These are phyloP conservation scores for Meandrusa payeni DNA, from an alignment of 2,888 invertebrate genomes.

Conservation along the genomic window DNA sequence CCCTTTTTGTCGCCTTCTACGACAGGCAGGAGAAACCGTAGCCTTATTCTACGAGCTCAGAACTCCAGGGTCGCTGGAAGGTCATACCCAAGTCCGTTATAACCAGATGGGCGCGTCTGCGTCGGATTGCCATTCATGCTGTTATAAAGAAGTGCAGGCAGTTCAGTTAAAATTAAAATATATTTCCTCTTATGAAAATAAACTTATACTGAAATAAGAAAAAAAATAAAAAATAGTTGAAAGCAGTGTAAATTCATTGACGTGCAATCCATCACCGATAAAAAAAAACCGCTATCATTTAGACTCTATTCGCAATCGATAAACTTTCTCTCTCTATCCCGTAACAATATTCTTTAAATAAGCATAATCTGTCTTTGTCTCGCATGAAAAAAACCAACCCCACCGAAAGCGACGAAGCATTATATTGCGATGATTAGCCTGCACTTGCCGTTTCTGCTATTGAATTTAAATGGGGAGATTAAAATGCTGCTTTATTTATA, in stretches of 20 bases:
- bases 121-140: too few relatives aligned
- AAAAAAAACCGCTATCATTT: conserved; percentile 73
- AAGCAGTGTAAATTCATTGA: conserved; percentile 53
- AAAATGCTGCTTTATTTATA: conserved; percentile 70
- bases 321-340: conserved; percentile 30
- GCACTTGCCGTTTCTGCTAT: conserved; percentile 72
- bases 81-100: too few relatives aligned
- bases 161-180: too few relatives aligned
- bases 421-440: conserved; percentile 79
- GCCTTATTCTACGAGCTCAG: too few relatives aligned
- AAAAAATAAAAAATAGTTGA: conserved; percentile 16
- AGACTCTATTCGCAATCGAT: conserved; percentile 73
- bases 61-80: too few relatives aligned
- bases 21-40: too few relatives aligned
- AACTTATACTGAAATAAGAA: too few relatives aligned
- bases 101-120: too few relatives aligned
- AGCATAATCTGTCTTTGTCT: conserved; percentile 38
- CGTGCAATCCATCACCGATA: conserved; percentile 74
- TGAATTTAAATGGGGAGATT: conserved; percentile 80
- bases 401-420: conserved; percentile 62
- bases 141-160: too few relatives aligned
- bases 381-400: conserved; percentile 64
- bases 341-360: conserved; percentile 31
- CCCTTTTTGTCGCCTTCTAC: too few relatives aligned
- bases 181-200: too few relatives aligned